Evolutionary conservation across 2,888 invertebrate genomes (phyloP).

Genomic region (Hedychridium roseum): DNA sequence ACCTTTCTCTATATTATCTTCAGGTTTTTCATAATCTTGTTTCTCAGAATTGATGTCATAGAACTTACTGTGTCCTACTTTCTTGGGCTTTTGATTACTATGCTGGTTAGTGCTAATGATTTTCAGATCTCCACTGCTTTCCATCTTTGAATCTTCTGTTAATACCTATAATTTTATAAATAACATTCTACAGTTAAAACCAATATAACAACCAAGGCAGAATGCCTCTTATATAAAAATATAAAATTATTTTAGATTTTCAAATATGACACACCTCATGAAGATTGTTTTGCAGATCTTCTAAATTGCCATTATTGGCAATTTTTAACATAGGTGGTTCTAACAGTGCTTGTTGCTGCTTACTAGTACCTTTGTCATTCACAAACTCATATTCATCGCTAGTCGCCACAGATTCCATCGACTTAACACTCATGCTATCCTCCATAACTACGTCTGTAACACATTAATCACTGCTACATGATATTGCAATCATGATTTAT

Average conservation of each 20-base stretch:
- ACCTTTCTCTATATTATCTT: conserved; percentile 81
- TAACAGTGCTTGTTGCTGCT: conserved; percentile 54
- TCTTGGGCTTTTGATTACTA: conserved; percentile 56
- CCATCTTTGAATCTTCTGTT: conserved; percentile 60
- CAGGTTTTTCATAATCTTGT: conserved; percentile 82
- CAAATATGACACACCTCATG: conserved; percentile 64
- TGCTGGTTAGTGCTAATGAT: conserved; percentile 37
- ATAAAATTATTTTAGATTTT: not conserved
- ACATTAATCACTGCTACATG: not conserved
- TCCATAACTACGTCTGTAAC: conserved; percentile 67
- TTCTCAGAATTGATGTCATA: conserved; percentile 70
- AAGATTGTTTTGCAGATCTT: conserved; percentile 71
- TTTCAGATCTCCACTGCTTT: conserved; percentile 47
- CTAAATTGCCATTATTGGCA: conserved; percentile 71
- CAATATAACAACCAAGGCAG: not conserved
- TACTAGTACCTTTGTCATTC: conserved; percentile 64
- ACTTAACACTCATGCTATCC: conserved; percentile 73
- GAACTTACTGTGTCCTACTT: conserved; percentile 67
- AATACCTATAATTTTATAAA: conserved; percentile 43
- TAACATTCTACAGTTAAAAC: not conserved
- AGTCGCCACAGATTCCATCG: conserved; percentile 73
- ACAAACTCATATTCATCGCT: conserved; percentile 77
- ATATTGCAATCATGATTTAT: not conserved
- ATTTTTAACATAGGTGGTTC: conserved; percentile 70
- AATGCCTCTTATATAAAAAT: not conserved